A percentile compares a stretch with the other conserved stretches of the same genome.
Conservation (phyloP, 2,113 vertebrate species). For the Balaenoptera acutorostrata region DNA sequence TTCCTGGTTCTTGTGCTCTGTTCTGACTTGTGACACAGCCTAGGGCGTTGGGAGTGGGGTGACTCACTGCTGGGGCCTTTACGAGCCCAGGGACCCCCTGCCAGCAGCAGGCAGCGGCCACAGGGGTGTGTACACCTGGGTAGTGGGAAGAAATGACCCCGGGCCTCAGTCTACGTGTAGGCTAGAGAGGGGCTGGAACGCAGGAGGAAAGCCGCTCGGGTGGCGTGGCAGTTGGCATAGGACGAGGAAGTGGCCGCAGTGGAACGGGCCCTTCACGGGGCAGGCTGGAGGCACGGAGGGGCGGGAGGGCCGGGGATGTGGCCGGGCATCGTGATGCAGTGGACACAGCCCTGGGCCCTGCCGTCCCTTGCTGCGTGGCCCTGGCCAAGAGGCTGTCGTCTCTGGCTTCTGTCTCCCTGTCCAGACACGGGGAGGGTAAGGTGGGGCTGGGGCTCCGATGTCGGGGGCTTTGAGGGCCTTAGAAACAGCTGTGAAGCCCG, state of each 20-base stretch:
- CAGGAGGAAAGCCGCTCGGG: neutral
- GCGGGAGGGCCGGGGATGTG: neutral
- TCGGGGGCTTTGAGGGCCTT: neutral
- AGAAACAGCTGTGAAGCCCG: neutral
- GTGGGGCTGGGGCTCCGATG: neutral
- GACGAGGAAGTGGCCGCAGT: neutral
- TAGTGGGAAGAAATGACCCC: neutral
- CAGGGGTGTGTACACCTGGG: too few species aligned
- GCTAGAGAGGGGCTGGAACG: neutral
- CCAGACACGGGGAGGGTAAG: neutral
- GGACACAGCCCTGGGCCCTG: neutral
- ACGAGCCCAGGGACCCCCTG: neutral
- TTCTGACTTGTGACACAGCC: neutral
- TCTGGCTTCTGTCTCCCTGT: neutral
- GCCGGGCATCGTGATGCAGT: fast-evolving
- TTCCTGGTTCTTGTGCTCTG: neutral
- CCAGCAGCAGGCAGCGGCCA: neutral
- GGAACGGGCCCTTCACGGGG: neutral
- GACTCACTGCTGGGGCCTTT: neutral
- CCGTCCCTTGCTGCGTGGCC: neutral
- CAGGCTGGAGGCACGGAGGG: neutral
- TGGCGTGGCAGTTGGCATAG: neutral
- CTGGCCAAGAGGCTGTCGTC: neutral
- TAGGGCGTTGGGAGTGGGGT: neutral
- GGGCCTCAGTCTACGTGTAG: neutral